These are phyloP conservation scores for Drosophila nannoptera DNA, from an alignment of 1,140 invertebrate species.

Conservation along the genomic window DNA sequence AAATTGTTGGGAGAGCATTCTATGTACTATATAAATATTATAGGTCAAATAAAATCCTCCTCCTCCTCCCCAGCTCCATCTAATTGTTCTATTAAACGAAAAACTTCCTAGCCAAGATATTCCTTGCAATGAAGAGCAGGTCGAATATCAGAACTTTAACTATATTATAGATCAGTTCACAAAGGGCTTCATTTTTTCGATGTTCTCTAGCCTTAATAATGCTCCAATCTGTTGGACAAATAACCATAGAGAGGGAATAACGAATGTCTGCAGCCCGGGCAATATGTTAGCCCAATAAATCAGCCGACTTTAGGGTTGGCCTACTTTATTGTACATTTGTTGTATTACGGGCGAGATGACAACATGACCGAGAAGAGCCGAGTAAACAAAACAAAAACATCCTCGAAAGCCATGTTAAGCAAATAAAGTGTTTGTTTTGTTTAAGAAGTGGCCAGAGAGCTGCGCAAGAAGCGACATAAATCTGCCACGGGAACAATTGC, in stretches of 20 bases:
- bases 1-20: too few species aligned
- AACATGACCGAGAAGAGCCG: neutral
- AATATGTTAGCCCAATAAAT: slow-evolving; percentile 28
- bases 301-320: slow-evolving; percentile 1
- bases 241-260: neutral
- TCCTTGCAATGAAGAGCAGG: too few species aligned
- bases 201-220: too few species aligned
- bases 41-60: too few species aligned
- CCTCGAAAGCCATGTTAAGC: slow-evolving; percentile 61
- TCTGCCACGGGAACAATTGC: slow-evolving; percentile 59
- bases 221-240: neutral
- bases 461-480: slow-evolving; percentile 65
- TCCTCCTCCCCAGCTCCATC: too few species aligned
- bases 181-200: too few species aligned
- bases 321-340: slow-evolving; percentile 31
- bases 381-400: slow-evolving; percentile 10
- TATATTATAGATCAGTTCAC: too few species aligned
- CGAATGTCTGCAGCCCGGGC: neutral
- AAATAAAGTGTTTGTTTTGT: slow-evolving; percentile 65
- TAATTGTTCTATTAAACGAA: too few species aligned
- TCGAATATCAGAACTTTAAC: too few species aligned
- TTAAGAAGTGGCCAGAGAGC: slow-evolving; percentile 30
- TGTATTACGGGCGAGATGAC: slow-evolving; percentile 49
- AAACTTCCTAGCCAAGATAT: too few species aligned
- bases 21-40: too few species aligned